A percentile compares a stretch with the other conserved stretches of the same genome.
phyloP scores from a whole-genome alignment of 1,140 invertebrate species.

The Drosophila lini region DNA sequence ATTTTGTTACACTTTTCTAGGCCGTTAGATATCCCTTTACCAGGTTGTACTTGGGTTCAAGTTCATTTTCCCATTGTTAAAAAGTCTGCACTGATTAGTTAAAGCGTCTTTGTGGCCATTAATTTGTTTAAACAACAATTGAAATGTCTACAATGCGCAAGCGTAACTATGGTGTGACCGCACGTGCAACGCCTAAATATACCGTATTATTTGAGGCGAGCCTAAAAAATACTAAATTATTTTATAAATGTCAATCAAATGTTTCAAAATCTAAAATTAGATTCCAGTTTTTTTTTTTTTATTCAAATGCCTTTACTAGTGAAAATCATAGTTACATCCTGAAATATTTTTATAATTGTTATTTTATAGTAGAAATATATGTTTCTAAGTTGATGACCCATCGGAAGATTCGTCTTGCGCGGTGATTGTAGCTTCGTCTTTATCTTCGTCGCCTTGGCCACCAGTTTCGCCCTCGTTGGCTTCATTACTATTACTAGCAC shows the following conservation, averaged over 20 bases:
- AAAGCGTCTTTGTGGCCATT: not conserved
- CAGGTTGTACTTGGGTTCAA: not conserved
- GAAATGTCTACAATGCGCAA: slow-evolving; percentile 36
- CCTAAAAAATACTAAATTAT: not conserved
- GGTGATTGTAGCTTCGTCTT: not conserved
- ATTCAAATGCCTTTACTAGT: not conserved
- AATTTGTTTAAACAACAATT: slow-evolving; percentile 2
- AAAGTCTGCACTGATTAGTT: not conserved
- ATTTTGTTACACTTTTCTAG: slow-evolving; percentile 37
- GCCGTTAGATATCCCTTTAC: not conserved
- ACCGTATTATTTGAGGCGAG: not conserved
- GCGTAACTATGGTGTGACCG: slow-evolving; percentile 36
- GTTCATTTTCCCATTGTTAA: slow-evolving; percentile 16
- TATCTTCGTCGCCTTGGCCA: not conserved
- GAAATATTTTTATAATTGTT: not conserved
- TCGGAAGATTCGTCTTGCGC: slow-evolving; percentile 19
- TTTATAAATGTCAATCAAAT: not conserved
- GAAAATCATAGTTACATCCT: not conserved
- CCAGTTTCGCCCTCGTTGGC: not conserved
- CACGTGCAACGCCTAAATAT: not conserved
- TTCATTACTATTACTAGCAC: slow-evolving; percentile 9
- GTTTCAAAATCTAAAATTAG: too few relatives aligned
- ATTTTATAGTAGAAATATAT: not conserved
- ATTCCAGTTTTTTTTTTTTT: too few relatives aligned
- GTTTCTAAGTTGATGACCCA: slow-evolving; percentile 13